Conservation (phyloP, 2,113 vertebrate genomes). For the Pygoscelis adeliae region DNA sequence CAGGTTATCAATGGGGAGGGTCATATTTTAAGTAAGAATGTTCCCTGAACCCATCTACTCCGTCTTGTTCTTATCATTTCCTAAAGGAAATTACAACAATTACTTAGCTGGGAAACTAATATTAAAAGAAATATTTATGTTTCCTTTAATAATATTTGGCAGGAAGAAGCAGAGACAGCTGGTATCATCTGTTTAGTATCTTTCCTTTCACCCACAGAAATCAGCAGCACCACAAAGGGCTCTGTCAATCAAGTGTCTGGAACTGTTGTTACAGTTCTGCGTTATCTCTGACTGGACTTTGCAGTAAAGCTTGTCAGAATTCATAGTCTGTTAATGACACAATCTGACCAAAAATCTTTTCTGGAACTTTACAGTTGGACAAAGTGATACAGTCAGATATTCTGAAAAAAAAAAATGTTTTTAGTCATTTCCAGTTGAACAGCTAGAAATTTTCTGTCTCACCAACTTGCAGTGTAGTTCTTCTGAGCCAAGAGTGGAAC, state of each 20-base stretch:
- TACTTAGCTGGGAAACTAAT: conserved; percentile 14
- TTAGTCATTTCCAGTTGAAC: background rate
- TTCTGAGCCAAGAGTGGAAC: background rate
- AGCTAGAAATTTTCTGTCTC: background rate
- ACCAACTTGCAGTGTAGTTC: background rate
- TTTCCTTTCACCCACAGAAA: background rate
- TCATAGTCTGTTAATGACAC: background rate
- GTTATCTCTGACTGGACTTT: background rate
- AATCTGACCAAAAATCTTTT: background rate
- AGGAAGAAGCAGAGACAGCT: background rate
- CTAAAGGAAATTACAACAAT: conserved; percentile 27
- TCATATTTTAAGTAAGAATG: background rate
- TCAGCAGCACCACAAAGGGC: background rate
- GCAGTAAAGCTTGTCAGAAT: background rate
- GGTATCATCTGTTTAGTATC: rapidly evolving
- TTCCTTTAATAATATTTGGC: background rate
- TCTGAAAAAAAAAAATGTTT: background rate
- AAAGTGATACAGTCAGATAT: background rate
- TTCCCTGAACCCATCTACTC: background rate
- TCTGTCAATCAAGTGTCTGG: background rate
- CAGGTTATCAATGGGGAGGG: background rate
- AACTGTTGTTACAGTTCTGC: background rate
- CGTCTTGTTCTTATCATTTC: background rate
- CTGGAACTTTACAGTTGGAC: background rate
- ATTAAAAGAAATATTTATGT: conserved; percentile 18